Evolutionary conservation across 2,797 vertebrate species (phyloP).

Genomic region (Paguma larvata): DNA sequence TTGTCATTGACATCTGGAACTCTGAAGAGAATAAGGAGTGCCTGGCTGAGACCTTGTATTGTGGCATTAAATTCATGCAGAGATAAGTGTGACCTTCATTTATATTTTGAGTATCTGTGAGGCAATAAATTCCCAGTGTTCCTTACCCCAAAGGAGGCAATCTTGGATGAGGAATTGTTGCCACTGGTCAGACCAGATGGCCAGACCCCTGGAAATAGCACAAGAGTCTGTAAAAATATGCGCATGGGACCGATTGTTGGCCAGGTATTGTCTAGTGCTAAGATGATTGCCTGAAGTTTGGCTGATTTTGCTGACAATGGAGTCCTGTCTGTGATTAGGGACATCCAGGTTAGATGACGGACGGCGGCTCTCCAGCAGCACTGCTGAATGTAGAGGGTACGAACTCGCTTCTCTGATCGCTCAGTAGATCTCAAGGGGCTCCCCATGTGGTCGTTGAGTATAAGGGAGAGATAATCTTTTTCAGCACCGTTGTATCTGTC

Average conservation of each 20-base stretch:
- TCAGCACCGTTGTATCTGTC: background rate
- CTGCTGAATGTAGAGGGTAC: background rate
- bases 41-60: background rate
- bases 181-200: background rate
- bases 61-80: background rate
- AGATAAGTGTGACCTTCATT: background rate
- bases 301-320: background rate
- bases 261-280: background rate
- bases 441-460: background rate
- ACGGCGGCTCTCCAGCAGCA: background rate
- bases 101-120: constrained; percentile 39
- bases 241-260: background rate
- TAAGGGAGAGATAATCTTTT: background rate
- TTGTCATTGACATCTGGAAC: background rate
- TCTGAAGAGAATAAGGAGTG: background rate
- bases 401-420: background rate
- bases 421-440: background rate
- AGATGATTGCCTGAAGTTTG: background rate
- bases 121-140: background rate
- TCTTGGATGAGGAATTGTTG: constrained; percentile 11
- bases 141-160: background rate
- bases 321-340: background rate
- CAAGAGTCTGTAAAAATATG: background rate
- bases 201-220: background rate
- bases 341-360: background rate